These are phyloP conservation scores for Acanthosepion lycidas DNA, from an alignment of 2,888 invertebrate genomes.

Conservation along the genomic window DNA sequence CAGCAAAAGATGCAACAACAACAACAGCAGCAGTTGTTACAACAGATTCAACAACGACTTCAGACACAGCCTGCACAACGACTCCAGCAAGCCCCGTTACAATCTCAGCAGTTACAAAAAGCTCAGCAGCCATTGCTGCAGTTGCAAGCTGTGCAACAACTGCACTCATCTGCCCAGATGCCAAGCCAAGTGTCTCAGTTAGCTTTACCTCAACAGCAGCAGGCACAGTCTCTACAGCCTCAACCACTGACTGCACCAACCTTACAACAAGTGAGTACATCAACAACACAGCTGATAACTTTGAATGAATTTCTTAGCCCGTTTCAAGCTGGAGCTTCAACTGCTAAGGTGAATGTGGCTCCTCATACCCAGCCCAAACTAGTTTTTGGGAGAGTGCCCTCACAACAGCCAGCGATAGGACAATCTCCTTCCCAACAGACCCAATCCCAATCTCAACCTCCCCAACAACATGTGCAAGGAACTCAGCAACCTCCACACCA, in stretches of 20 bases:
- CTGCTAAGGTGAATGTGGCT: background rate
- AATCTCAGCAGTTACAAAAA: slow-evolving; percentile 20
- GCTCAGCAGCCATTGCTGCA: slow-evolving; percentile 21
- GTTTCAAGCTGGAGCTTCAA: slow-evolving; percentile 23
- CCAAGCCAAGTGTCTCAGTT: slow-evolving; percentile 34
- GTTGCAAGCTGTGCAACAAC: slow-evolving; percentile 41
- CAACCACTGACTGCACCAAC: background rate
- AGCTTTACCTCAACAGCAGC: slow-evolving; percentile 25
- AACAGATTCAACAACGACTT: slow-evolving; percentile 36
- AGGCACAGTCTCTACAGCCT: background rate
- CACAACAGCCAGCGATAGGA: slow-evolving; percentile 11
- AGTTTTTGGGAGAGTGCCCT: slow-evolving; percentile 41
- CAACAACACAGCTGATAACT: slow-evolving; percentile 24
- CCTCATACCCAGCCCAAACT: slow-evolving; percentile 45
- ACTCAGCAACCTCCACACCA: slow-evolving; percentile 35
- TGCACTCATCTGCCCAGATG: background rate
- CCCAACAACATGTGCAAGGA: background rate
- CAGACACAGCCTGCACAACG: slow-evolving; percentile 42
- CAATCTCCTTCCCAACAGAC: slow-evolving; percentile 11
- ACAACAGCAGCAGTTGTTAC: slow-evolving; percentile 35
- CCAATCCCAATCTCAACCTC: background rate
- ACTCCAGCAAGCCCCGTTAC: slow-evolving; percentile 14
- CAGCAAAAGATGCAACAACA: slow-evolving; percentile 34
- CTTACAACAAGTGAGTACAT: background rate
- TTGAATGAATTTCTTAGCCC: background rate